Conservation (phyloP, 2,113 vertebrate genomes). For the Caranx ignobilis region DNA sequence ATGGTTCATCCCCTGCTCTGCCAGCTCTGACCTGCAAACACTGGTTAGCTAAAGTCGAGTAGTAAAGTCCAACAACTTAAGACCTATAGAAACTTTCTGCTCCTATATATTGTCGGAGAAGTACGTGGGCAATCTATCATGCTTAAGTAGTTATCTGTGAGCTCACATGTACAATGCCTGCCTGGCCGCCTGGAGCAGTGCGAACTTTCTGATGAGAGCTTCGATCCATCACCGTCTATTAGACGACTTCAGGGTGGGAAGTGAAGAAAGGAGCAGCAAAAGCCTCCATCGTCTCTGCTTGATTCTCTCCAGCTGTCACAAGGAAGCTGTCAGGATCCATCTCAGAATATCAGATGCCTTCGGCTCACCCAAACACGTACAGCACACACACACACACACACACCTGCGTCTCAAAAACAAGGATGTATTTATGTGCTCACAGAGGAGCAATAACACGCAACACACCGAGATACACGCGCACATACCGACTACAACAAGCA, state of each 20-base stretch:
- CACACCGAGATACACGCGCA: not conserved
- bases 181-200: slow-evolving; percentile 13
- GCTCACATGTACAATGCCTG: not conserved
- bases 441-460: slow-evolving; percentile 5
- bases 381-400: slow-evolving; percentile 25
- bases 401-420: not conserved
- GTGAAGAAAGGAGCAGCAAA: slow-evolving; percentile 31
- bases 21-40: not conserved
- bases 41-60: not conserved
- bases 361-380: not conserved
- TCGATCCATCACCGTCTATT: not conserved
- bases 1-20: not conserved
- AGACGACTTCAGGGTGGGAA: slow-evolving; percentile 36
- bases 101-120: not conserved
- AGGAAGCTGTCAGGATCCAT: slow-evolving; percentile 51
- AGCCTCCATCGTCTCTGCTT: slow-evolving; percentile 52
- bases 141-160: not conserved
- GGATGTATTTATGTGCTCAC: not conserved
- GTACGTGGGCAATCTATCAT: not conserved
- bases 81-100: not conserved
- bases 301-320: slow-evolving; percentile 49
- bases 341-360: slow-evolving; percentile 35
- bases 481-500: slow-evolving; percentile 1
- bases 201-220: slow-evolving; percentile 16
- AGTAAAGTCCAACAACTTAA: not conserved